Evolutionary conservation across 1,140 invertebrate genomes (phyloP), one percentile per base, ranked within the genome.

Genomic region (Bilobella aurantiaca): DNA sequence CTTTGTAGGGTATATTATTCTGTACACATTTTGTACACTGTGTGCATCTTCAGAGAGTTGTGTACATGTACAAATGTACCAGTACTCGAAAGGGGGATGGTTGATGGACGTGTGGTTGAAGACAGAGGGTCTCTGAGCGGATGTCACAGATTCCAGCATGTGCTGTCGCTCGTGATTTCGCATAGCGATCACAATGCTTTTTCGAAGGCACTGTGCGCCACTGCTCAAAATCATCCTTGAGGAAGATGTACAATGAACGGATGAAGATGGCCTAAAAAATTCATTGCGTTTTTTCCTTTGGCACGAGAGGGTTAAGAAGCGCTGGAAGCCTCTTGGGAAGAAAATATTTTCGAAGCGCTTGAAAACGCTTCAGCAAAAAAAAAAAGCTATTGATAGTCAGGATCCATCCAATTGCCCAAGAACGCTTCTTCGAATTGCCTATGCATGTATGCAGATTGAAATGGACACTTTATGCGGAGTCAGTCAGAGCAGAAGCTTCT

Each of bases 361-460:
- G n/a, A n/a, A n/a, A n/a, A n/a, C 8, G 34, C 8, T 8, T 42
- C 34, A 42, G 34, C 34, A 42, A 42, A 42, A 18, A 18, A 42
- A 23, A 14, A 23, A 23, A 53, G 12, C 49, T 53, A 53, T 53
- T 53, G 49, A 53, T 53, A 53, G 49, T 53, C 23, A 23, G 23
- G 49, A 53, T 23, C 49, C 8, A 14, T 53, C 25, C 49, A 53
- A 53, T 53, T 42, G 8, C n/a, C 12, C 49, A 53, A 53, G 23
- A 53, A 23, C 5, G 12, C 49, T 23, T 53, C 5, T 53, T 53
- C 49, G n/a, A n/a, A n/a, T n/a, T n/a, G n/a, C 49, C 49, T 53
- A 53, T 53, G 49, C 49, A 53, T 53, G 49, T 53, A 53, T 53
- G 49, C 49, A 53, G 49, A 53, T 53, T 53, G 49, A 23, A 53